These are phyloP conservation scores for Scomber japonicus DNA, from an alignment of 2,113 vertebrate species.

Conservation along the genomic window DNA sequence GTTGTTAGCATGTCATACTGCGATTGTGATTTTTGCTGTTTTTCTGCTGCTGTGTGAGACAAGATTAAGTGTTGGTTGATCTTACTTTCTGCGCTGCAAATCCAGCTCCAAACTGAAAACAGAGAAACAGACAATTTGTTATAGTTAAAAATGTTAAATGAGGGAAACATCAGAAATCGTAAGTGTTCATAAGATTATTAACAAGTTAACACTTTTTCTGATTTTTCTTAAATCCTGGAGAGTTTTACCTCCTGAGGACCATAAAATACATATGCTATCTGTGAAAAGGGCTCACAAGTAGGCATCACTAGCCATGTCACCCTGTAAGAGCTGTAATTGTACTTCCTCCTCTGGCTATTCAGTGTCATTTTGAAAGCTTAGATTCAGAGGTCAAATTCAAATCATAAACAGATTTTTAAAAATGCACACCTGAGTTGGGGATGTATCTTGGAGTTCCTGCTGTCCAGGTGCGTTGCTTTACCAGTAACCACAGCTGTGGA, in stretches of 20 bases:
- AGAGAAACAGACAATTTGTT: constrained; percentile 4
- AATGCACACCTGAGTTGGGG: constrained; percentile 76
- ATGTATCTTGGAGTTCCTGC: constrained; percentile 75
- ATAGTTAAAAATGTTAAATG: not conserved
- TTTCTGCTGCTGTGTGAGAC: not conserved
- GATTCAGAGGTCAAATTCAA: too few species aligned
- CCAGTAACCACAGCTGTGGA: constrained; percentile 81
- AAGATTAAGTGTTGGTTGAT: not conserved
- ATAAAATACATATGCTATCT: too few species aligned
- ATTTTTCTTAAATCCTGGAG: too few species aligned
- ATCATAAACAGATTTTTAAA: not conserved
- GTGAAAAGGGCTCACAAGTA: too few species aligned
- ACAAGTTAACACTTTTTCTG: too few species aligned
- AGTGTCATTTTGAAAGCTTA: too few species aligned
- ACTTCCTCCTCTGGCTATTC: too few species aligned
- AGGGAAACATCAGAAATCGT: not conserved
- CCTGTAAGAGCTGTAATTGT: too few species aligned
- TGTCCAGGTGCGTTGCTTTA: constrained; percentile 83
- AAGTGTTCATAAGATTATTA: too few species aligned
- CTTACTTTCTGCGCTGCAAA: constrained; percentile 79
- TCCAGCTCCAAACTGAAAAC: constrained; percentile 85
- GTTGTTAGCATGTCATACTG: not conserved
- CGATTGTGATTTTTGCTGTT: not conserved
- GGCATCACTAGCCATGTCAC: too few species aligned
- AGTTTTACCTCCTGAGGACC: too few species aligned